A percentile compares a stretch with the other conserved stretches of the same genome.
Conservation (phyloP, 2,113 vertebrate species). For the Urocolius indicus region DNA sequence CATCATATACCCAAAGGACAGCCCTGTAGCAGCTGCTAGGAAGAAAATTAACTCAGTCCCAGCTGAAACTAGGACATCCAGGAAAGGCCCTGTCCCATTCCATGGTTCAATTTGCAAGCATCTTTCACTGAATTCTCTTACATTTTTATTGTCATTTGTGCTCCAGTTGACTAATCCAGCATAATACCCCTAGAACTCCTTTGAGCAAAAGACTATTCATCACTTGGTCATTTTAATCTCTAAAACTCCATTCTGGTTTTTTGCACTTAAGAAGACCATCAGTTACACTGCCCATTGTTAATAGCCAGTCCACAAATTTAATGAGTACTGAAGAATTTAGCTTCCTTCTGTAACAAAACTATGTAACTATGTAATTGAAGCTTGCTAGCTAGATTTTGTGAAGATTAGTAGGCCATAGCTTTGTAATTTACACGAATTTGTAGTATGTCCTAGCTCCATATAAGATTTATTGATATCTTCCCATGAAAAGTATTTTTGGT, state of each 20-base stretch:
- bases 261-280: not conserved
- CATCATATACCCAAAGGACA: too few relatives aligned
- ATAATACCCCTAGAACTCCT: not conserved
- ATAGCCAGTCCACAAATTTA: not conserved
- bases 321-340: not conserved
- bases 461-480: not conserved
- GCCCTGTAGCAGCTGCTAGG: too few relatives aligned
- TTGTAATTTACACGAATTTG: not conserved
- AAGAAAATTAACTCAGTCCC: too few relatives aligned
- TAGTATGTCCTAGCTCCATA: not conserved
- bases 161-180: not conserved
- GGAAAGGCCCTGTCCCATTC: not conserved
- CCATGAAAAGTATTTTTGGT: not conserved
- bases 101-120: not conserved
- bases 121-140: not conserved
- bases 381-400: not conserved
- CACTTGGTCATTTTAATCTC: not conserved
- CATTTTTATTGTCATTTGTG: not conserved
- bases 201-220: not conserved
- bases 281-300: not conserved
- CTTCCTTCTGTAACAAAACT: not conserved
- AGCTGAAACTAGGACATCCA: not conserved
- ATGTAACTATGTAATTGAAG: not conserved
- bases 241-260: not conserved
- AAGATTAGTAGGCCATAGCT: not conserved